phyloP scores from a whole-genome alignment of 1,140 invertebrate species.

The Drosophila malerkotliana region DNA sequence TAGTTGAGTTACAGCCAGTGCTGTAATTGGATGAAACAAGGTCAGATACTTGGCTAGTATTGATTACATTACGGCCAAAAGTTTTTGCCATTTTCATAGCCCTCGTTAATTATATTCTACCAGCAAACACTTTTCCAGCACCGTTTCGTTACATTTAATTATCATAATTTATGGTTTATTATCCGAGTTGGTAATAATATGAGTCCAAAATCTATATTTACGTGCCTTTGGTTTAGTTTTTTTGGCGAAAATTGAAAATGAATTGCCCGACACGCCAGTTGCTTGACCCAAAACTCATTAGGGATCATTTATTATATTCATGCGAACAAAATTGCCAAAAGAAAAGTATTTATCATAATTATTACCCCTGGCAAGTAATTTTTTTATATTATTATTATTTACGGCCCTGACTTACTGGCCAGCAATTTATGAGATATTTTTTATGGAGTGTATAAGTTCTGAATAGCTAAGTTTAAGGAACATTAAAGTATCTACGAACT shows the following conservation, averaged over 20 bases:
- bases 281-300: constrained; percentile 27
- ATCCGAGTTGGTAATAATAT: constrained; percentile 13
- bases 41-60: constrained; percentile 17
- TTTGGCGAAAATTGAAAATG: constrained; percentile 28
- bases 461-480: no score
- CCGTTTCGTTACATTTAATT: constrained; percentile 22
- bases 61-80: constrained; percentile 43
- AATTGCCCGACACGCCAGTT: constrained; percentile 17
- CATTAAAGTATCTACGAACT: no score
- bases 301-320: constrained; percentile 11
- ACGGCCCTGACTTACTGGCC: neutral
- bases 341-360: constrained; percentile 9
- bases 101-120: constrained; percentile 39
- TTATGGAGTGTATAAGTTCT: neutral
- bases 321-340: constrained; percentile 1
- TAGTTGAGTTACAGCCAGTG: constrained; percentile 31
- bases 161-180: constrained; percentile 36
- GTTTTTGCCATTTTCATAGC: constrained; percentile 43
- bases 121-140: constrained; percentile 17
- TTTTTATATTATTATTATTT: neutral
- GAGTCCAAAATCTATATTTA: constrained; percentile 10
- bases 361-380: neutral
- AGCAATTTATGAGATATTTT: neutral
- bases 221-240: neutral
- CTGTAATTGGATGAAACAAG: constrained; percentile 43